Percentiles rank a stretch among this genome's conserved stretches.
Evolutionary conservation across 2,888 invertebrate genomes (phyloP).

Genomic region (Epistrophella euchroma): DNA sequence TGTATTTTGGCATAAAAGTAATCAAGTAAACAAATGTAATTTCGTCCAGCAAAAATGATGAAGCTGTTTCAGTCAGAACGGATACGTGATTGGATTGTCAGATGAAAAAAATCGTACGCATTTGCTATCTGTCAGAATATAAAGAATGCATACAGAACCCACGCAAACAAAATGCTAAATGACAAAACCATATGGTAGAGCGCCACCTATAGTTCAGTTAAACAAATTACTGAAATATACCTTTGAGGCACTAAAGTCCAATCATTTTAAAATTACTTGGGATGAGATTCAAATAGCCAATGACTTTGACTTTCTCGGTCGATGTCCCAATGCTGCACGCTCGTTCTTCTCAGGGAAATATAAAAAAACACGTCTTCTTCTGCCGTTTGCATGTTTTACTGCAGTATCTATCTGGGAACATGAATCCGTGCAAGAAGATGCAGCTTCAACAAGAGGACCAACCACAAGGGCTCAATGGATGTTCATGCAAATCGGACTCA

Average conservation of each 20-base stretch:
- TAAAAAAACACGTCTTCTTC: slow-evolving; percentile 45
- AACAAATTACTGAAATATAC: slow-evolving; percentile 46
- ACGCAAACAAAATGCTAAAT: slow-evolving; percentile 35
- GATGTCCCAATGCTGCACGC: slow-evolving; percentile 64
- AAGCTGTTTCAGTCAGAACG: slow-evolving; percentile 71
- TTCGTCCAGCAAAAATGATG: slow-evolving; percentile 66
- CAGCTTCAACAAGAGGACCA: slow-evolving; percentile 31
- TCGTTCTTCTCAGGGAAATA: slow-evolving; percentile 55
- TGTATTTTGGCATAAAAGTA: slow-evolving; percentile 53
- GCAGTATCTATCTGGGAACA: slow-evolving; percentile 39
- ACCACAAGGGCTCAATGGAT: slow-evolving; percentile 49
- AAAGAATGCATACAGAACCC: slow-evolving; percentile 58
- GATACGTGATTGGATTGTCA: slow-evolving; percentile 71
- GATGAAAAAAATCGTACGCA: slow-evolving; percentile 25
- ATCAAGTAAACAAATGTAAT: slow-evolving; percentile 72
- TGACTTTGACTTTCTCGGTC: slow-evolving; percentile 63
- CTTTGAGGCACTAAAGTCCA: slow-evolving; percentile 39
- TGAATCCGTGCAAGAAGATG: slow-evolving; percentile 35
- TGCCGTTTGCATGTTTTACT: slow-evolving; percentile 63
- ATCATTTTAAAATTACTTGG: slow-evolving; percentile 50
- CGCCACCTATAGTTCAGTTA: slow-evolving; percentile 54
- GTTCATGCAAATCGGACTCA: slow-evolving; percentile 68
- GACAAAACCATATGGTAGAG: slow-evolving; percentile 27
- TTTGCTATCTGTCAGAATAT: slow-evolving; percentile 42
- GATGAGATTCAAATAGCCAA: slow-evolving; percentile 42